A percentile compares a stretch with the other conserved stretches of the same genome.
phyloP scores from a whole-genome alignment of 1,140 invertebrate species.

The Odontomachus brunneus region DNA sequence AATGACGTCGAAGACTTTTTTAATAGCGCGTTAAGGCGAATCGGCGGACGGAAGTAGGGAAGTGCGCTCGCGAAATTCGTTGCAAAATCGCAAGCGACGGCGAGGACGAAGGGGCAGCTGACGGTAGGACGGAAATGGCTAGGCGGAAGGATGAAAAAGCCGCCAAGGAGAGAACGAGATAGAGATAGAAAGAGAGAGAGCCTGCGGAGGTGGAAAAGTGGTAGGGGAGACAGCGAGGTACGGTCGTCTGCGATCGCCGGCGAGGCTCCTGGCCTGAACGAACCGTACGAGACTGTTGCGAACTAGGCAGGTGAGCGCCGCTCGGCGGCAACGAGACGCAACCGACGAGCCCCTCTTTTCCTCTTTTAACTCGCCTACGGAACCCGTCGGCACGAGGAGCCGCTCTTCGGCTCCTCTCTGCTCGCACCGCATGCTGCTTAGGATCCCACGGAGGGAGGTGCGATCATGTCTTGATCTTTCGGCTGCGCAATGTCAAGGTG shows the following conservation, averaged over 20 bases:
- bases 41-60: too few relatives aligned
- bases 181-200: conserved; percentile 45
- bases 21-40: not conserved
- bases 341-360: conserved; percentile 72
- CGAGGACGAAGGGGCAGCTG: conserved; percentile 14
- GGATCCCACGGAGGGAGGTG: conserved; percentile 60
- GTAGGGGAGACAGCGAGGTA: conserved; percentile 68
- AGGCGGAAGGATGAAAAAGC: conserved; percentile 64
- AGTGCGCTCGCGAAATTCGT: not conserved
- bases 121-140: conserved; percentile 24
- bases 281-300: conserved; percentile 74
- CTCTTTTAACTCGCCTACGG: conserved; percentile 72
- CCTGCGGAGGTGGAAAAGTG: conserved; percentile 65
- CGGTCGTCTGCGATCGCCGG: conserved; percentile 65
- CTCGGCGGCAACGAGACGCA: conserved; percentile 74
- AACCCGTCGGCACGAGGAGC: conserved; percentile 58
- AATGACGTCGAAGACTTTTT: conserved; percentile 8
- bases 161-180: conserved; percentile 39
- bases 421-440: conserved; percentile 51
- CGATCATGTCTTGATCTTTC: conserved; percentile 32
- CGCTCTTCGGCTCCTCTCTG: conserved; percentile 58
- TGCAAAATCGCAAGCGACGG: not conserved
- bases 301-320: conserved; percentile 76
- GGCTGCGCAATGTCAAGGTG: conserved; percentile 36
- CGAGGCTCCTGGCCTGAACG: conserved; percentile 71